Base-by-base conservation (phyloP, 1,140 invertebrate species). In the Nylanderia fulva region DNA sequence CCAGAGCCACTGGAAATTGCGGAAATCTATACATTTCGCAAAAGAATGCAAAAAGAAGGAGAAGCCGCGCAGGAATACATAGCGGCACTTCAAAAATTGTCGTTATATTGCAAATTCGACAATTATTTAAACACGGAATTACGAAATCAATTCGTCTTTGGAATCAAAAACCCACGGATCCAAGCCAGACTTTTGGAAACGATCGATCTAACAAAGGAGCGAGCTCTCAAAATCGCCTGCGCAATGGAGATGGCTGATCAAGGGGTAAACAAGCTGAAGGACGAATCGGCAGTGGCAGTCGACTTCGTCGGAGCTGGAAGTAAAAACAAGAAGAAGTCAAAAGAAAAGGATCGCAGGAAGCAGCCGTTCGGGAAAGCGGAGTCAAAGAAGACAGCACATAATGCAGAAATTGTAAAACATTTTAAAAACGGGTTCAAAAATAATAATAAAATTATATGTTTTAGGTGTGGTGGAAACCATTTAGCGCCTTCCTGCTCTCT, bases 121-220 rank as follows among this genome's bases (percentile, higher is more conserved):
- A 58, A 39, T 1, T 89, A 88, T 79, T 39, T 87, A 29, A 66
- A 88, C 0, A 90, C 72, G 11, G 89, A 84, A 9, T 56, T 91
- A 39, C 39, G 86, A 21, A 91, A 91, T 58, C 85, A 91, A 72
- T 90, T 90, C 52, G 88, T 90, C 74, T 90, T 89, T 85, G 90
- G 84, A 18, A 52, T 89, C 0, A 54, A 58, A 24, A 68, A 63
- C n/a, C 48, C 63, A 18, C 45, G 45, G 71, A 87, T 85, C 7
- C 77, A 79, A 45, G n/a, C 39, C 11, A 27, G 39, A 48, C 1
- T 68, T 0, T 39, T 71, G 36, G 58, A 76, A 29, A 33, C 56
- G 0, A 36, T 13, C 0, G 61, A 75, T 27, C 18, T 45, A 15
- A 82, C 68, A 0, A 71, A 9, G 45, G 64, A 71, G 0, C 0